Base-by-base conservation (phyloP, 2,888 invertebrate genomes). In the Chrysolina haemoptera region DNA sequence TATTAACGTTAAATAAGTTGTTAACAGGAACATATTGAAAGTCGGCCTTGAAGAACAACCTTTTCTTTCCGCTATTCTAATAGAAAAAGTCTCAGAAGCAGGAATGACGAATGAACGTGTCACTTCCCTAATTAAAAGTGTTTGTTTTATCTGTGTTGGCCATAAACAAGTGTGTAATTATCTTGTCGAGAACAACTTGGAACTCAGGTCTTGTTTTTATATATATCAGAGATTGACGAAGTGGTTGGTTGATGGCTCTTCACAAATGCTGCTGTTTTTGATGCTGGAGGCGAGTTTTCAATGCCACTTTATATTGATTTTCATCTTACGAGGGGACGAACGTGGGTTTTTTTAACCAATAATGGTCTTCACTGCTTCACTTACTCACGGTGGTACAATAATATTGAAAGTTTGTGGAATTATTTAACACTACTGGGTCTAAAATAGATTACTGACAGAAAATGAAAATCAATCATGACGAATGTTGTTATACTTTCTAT, bases 141-240 rank as follows among this genome's bases (percentile, higher is more conserved):
- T 50, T 67, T 20, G 67, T 46, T 67, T 20, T 16, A 53, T 55
- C 66, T 12, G 22, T 12, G 53, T 27, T 18, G 65, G 16, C 16
- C 22, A 53, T 67, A 22, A 67, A 53, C 27, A 67, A 50, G 50
- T 67, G 67, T 67, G 67, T 67, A 67, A 67, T 67, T 53, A 67
- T 55, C 67, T 55, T 53, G 67, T 67, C 67, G 20, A 50, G 41
- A 67, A 50, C 40, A 27, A 67, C 67, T 67, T 35, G 35, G 27
- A 40, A 16, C 14, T 67, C 53, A 14, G 41, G 10, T 67, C 27
- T 67, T 67, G 41, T 53, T 35, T 40, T 50, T 53, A 20, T 20
- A 53, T 53, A 12, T 53, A 53, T 53, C 53, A 5, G 35, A 40
- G 55, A 40, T 53, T 67, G 67, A 67, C 67, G 35, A 53, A 40